Percentiles rank a stretch among this genome's conserved stretches.
phyloP scores from a whole-genome alignment of 2,888 invertebrate species.

The Eupithecia dodoneata region DNA sequence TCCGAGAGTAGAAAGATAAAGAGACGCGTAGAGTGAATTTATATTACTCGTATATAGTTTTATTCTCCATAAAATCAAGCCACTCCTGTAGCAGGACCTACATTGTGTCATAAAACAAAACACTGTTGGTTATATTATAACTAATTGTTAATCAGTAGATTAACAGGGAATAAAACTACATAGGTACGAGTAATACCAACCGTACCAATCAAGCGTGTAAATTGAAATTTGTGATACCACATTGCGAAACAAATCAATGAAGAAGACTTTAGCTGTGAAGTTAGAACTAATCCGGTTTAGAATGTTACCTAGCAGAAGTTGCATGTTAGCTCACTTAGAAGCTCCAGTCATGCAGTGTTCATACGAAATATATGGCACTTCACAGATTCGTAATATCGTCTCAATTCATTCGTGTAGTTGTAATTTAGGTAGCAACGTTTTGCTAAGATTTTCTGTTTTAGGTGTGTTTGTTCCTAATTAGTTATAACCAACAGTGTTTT shows the following conservation, averaged over 20 bases:
- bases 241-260: neutral
- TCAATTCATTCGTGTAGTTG: neutral
- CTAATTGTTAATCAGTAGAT: too few species aligned
- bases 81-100: too few species aligned
- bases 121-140: too few species aligned
- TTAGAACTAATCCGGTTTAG: neutral
- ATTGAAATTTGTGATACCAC: neutral
- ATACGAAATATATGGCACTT: neutral
- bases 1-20: too few species aligned
- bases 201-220: neutral
- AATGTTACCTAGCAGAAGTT: neutral
- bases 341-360: constrained; percentile 1
- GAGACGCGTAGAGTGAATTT: neutral
- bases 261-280: neutral
- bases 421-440: neutral
- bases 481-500: too few species aligned
- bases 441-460: neutral
- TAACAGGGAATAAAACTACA: too few species aligned
- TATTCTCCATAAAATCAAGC: too few species aligned
- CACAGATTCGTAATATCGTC: neutral
- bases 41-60: too few species aligned
- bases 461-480: neutral
- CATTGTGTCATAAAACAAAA: too few species aligned
- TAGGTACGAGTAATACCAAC: too few species aligned
- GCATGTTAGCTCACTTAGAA: constrained; percentile 14